Evolutionary conservation across 2,797 vertebrate species (phyloP), one percentile per base, ranked within the genome.

Genomic region (Paratrypauchen microcephalus): DNA sequence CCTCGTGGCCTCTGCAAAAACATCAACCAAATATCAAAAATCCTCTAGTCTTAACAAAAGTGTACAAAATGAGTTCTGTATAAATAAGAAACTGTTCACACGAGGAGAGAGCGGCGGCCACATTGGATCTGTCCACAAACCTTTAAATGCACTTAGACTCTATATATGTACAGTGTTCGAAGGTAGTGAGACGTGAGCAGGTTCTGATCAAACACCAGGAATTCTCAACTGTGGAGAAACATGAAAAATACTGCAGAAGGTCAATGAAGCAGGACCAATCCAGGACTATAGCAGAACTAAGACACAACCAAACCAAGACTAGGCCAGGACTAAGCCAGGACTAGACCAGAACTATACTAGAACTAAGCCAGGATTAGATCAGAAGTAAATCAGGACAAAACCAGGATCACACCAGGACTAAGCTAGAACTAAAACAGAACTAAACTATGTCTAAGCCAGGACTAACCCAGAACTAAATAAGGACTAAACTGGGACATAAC

Each of bases 21-120:
- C n/a, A 60, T 39, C 39, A 87, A 92, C 76, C 86, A 91, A 91
- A 91, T 91, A 92, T 91, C 84, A 92, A 92, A 92, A 91, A 60
- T 92, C 84, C 84, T 87, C 78, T 91, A 77, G 83, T 86, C 83
- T 54, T 80, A 89, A 87, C 86, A 91, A 89, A 90, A 89, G 92
- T 93, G 91, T 94, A 94, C 92, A 95, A 94, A 93, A 93, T 89
- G 91, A 93, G 87, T 93, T 89, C 68, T 92, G 91, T 93, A 94
- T 95, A 95, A 95, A 95, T 94, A 94, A 94, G 90, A 92, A 90
- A 87, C 81, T 82, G 81, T 92, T 93, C 82, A 82, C 89, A 90
- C 91, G 87, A 91, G 89, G 87, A 82, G 32, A 36, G 8, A 36
- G 63, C 70, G 81, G 70, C 71, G 86, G 85, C 90, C 47, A 72